Evolutionary conservation across 2,888 invertebrate species (phyloP), one percentile per base, ranked within the genome.

Genomic region (Strigamia crassipes): DNA sequence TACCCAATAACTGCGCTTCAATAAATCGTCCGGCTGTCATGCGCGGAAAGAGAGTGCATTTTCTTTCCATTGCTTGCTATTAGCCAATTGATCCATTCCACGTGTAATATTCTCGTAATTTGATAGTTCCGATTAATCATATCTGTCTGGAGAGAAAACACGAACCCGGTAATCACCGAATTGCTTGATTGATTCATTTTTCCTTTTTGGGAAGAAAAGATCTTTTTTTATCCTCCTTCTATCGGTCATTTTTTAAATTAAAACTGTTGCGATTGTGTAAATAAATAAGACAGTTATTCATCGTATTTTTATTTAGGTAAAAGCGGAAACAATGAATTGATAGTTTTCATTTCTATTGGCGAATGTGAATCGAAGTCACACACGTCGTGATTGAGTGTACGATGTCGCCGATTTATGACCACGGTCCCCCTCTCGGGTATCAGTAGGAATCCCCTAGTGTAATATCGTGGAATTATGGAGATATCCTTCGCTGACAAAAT

Each of bases 381-480:
- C 73, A n/a, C n/a, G n/a, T n/a, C n/a, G 73, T 73, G 73, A 73
- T 73, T 73, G 73, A 73, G 73, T 73, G 31, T 73, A 27, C 31
- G 73, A 73, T 73, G 73, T 73, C 31, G n/a, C 31, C 73, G 73
- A 73, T 73, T 73, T 73, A 73, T 73, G 73, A 73, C 73, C 73
- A 27, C 27, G 73, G 73, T 73, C 73, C 73, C 73, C 73, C 31
- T 73, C 73, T 73, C 31, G 73, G 73, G 73, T 31, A 73, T 73
- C 73, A 73, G 73, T 73, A 73, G 73, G 73, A 73, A 73, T 73
- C 73, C 73, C 73, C 73, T n/a, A 73, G 73, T 73, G 73, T 73
- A 73, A 73, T 73, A 73, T 73, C 73, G 73, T 73, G 73, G 73
- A 73, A 73, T 73, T 73, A 73, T 73, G 73, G 73, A 73, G 73